These are phyloP conservation scores for Halyomorpha halys DNA, from an alignment of 1,140 invertebrate genomes.

Conservation along the genomic window DNA sequence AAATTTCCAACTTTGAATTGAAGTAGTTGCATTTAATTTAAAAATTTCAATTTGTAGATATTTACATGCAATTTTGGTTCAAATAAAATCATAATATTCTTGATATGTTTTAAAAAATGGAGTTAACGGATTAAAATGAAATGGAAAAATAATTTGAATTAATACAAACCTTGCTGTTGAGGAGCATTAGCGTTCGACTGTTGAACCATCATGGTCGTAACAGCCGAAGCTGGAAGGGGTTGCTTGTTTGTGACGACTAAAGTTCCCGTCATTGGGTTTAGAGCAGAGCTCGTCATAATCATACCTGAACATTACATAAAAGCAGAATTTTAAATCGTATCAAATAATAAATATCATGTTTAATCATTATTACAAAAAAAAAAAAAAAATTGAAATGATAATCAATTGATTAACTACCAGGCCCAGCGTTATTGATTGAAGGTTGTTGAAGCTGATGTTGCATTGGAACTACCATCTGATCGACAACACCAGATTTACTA, in stretches of 20 bases:
- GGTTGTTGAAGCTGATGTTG: conserved; percentile 24
- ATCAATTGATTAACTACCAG: not conserved
- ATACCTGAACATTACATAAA: conserved; percentile 39
- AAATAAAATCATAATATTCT: too few species aligned
- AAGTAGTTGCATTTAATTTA: too few species aligned
- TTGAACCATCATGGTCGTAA: conserved; percentile 35
- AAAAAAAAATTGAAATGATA: too few species aligned
- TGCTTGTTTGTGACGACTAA: conserved; percentile 57
- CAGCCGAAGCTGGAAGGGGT: conserved; percentile 37
- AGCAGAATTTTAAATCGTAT: too few species aligned
- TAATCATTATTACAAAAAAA: too few species aligned
- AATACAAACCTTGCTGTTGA: conserved; percentile 25
- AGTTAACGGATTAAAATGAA: too few species aligned
- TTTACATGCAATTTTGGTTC: too few species aligned
- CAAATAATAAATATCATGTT: too few species aligned
- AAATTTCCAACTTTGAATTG: too few species aligned
- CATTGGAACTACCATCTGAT: conserved; percentile 42
- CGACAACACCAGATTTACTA: conserved; percentile 42
- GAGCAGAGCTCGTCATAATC: conserved; percentile 54
- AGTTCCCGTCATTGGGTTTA: conserved; percentile 46
- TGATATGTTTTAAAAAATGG: too few species aligned
- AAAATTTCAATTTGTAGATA: too few species aligned
- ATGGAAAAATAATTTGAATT: not conserved
- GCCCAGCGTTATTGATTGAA: conserved; percentile 20
- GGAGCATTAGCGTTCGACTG: conserved; percentile 32